These are phyloP conservation scores for Oscheius sp. DNA, from an alignment of 2,888 invertebrate species.

Conservation along the genomic window DNA sequence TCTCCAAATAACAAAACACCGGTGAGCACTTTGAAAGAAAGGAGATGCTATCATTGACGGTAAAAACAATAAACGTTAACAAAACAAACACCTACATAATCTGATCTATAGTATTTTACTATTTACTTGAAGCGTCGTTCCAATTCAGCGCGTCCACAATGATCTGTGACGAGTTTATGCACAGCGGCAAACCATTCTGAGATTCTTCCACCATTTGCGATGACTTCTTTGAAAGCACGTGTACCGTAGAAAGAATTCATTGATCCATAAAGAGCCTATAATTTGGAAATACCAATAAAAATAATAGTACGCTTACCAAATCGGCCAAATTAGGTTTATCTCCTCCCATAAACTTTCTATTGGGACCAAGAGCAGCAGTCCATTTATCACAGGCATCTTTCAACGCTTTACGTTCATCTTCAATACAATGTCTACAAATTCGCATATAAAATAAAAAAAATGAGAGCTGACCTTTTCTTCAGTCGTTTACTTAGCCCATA, in stretches of 20 bases:
- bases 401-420: constrained; percentile 87
- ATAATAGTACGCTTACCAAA: constrained; percentile 76
- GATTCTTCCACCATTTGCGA: constrained; percentile 56
- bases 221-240: constrained; percentile 67
- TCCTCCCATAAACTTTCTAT: constrained; percentile 87
- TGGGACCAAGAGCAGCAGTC: constrained; percentile 80
- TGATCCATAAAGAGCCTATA: constrained; percentile 67
- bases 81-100: constrained; percentile 2
- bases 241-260: constrained; percentile 71
- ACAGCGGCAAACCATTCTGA: constrained; percentile 61
- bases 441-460: background rate
- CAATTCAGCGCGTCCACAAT: constrained; percentile 43
- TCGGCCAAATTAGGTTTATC: constrained; percentile 88
- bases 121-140: constrained; percentile 26
- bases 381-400: constrained; percentile 89
- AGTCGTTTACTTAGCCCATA: constrained; percentile 89
- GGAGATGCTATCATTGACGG: no score
- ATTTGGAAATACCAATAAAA: constrained; percentile 17
- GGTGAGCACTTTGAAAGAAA: no score
- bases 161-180: constrained; percentile 58
- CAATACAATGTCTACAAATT: constrained; percentile 82
- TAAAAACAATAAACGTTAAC: background rate
- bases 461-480: constrained; percentile 81
- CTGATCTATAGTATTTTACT: background rate
- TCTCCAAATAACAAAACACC: no score